phyloP scores from a whole-genome alignment of 2,113 vertebrate genomes.

The Plestiodon gilberti region DNA sequence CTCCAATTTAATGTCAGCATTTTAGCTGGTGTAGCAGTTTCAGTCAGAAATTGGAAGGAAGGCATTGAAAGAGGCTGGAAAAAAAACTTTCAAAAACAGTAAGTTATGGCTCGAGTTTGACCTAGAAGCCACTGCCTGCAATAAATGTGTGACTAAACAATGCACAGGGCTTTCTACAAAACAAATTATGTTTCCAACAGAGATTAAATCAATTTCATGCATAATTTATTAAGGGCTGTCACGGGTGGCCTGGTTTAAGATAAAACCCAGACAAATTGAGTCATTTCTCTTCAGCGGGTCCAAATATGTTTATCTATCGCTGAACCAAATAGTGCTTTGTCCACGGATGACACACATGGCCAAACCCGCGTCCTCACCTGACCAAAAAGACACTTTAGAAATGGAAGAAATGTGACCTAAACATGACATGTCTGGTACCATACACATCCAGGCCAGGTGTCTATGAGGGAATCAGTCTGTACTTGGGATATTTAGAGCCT shows the following conservation, averaged over 20 bases:
- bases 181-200: conserved; percentile 64
- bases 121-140: conserved; percentile 39
- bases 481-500: background rate
- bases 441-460: background rate
- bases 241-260: conserved; percentile 46
- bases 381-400: background rate
- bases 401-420: background rate
- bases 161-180: conserved; percentile 32
- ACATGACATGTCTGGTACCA: background rate
- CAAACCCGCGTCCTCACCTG: background rate
- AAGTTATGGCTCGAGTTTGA: conserved; percentile 29
- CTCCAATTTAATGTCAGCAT: background rate
- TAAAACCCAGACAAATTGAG: conserved; percentile 60
- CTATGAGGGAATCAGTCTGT: background rate
- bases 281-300: conserved; percentile 57
- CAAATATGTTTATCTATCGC: conserved; percentile 13
- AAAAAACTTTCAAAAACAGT: conserved; percentile 44
- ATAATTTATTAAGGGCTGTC: conserved; percentile 69
- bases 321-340: conserved; percentile 7
- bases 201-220: conserved; percentile 74
- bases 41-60: background rate
- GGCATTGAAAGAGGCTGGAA: background rate
- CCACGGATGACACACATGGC: background rate
- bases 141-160: conserved; percentile 48
- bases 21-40: background rate